Percentiles rank a stretch among this genome's conserved stretches.
These are phyloP conservation scores for Esperia sulphurella DNA, from an alignment of 2,888 invertebrate genomes.

Conservation along the genomic window DNA sequence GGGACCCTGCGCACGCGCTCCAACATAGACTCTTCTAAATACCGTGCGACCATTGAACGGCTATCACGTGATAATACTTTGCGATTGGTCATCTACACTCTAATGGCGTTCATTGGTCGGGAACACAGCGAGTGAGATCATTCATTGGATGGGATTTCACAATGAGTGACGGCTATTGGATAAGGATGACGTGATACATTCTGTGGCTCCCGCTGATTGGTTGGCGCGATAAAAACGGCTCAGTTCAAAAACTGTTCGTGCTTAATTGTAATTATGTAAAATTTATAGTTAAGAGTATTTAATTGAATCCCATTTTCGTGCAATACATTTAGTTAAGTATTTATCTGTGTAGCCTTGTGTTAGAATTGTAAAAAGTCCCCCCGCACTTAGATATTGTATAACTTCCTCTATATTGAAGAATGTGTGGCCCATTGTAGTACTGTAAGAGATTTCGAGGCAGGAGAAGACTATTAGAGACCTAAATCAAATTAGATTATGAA, in stretches of 20 bases:
- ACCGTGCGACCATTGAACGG: constrained; percentile 12
- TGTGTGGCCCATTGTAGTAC: background rate
- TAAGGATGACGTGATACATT: background rate
- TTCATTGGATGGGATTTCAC: background rate
- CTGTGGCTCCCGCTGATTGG: constrained; percentile 1
- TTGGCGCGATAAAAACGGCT: constrained; percentile 16
- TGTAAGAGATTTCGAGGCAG: constrained; percentile 9
- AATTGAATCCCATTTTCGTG: constrained; percentile 62
- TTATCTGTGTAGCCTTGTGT: constrained; percentile 68
- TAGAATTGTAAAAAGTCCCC: constrained; percentile 63
- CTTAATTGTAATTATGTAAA: constrained; percentile 73
- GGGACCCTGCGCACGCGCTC: constrained; percentile 2
- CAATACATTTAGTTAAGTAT: constrained; percentile 77
- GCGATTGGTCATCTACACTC: too few species aligned
- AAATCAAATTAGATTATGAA: constrained; percentile 5
- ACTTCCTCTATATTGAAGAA: background rate
- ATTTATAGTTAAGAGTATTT: constrained; percentile 54
- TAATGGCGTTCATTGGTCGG: background rate
- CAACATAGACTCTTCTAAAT: background rate
- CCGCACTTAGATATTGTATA: constrained; percentile 17
- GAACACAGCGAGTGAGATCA: background rate
- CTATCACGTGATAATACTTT: background rate
- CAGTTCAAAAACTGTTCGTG: constrained; percentile 17
- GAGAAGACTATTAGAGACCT: constrained; percentile 9
- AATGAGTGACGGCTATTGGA: background rate